Evolutionary conservation across 2,113 vertebrate species (phyloP), one percentile per base, ranked within the genome.

Genomic region (Calidris pygmaea): DNA sequence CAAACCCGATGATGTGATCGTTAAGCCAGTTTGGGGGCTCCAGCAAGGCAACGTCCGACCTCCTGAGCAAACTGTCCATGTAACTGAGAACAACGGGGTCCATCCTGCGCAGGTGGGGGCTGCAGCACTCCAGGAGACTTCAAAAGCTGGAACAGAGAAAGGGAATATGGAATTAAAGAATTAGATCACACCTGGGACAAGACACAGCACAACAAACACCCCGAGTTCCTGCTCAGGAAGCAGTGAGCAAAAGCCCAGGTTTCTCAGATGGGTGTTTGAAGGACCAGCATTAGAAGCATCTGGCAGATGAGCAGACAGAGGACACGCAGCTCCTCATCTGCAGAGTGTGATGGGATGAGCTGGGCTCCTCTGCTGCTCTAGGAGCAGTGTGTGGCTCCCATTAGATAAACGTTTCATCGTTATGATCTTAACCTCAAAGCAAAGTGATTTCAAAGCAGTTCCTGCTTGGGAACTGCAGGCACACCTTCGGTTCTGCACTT

Each of bases 11-110:
- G 94, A 99, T 98, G 85, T 98, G 99, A 95, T 99, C 99, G 10
- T 99, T 99, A 67, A 99, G 99, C 99, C 99, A 99, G 97, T 98
- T 95, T 1, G 99, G 99, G 32, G 99, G 99, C 20, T 99, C 99
- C 92, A 99, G 97, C 19, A 99, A 96, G 13, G 98, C 98, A 74
- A 99, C 96, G 2, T 99, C 99, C 0, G 99, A 99, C 50, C 98
- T 98, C 67, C 99, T 98, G 85, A 99, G 96, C 73, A 99, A 98
- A 96, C 99, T 99, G 98, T 99, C 99, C 98, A 98, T 98, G 96
- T 99, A 99, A 96, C 99, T 99, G 96, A 99, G 97, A 84, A 99
- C 98, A 21, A 99, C 98, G 3, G 99, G 98, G 91, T 99, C 99
- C 99, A 99, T 99, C 84, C 95, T 97, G 91, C 2, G 6, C 55